These are phyloP conservation scores for Drosophila vallismaia DNA, from an alignment of 2,888 invertebrate genomes.

Conservation along the genomic window DNA sequence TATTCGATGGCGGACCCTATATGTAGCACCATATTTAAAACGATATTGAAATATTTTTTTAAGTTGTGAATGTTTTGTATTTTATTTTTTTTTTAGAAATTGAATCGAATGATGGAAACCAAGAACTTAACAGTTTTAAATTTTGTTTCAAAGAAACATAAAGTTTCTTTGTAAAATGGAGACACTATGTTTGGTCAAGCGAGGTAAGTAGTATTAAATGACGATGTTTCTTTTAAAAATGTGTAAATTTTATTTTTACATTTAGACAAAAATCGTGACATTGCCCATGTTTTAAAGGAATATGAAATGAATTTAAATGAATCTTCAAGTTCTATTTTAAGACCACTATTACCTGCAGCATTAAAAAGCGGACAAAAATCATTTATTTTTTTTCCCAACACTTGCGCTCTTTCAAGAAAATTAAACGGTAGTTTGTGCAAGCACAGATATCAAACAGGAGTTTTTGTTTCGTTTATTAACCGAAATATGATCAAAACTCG, in stretches of 20 bases:
- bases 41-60: no score
- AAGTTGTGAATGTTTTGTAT: not conserved
- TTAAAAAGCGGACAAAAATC: slow-evolving; percentile 14
- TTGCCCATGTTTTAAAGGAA: not conserved
- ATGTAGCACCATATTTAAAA: no score
- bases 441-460: slow-evolving; percentile 2
- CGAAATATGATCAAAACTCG: slow-evolving; percentile 28
- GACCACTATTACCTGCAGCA: slow-evolving; percentile 8
- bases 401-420: slow-evolving; percentile 3
- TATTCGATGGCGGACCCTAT: no score
- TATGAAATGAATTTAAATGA: not conserved
- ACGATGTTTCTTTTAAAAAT: not conserved
- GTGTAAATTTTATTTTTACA: not conserved
- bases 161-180: slow-evolving; percentile 1
- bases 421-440: not conserved
- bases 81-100: not conserved
- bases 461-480: slow-evolving; percentile 4
- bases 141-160: not conserved
- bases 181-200: not conserved
- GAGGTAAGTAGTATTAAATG: not conserved
- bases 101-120: not conserved
- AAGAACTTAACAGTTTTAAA: not conserved
- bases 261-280: not conserved
- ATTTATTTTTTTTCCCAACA: not conserved
- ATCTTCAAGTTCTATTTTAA: not conserved